Evolutionary conservation across 2,888 invertebrate species (phyloP).

Genomic region (Altica lythri): DNA sequence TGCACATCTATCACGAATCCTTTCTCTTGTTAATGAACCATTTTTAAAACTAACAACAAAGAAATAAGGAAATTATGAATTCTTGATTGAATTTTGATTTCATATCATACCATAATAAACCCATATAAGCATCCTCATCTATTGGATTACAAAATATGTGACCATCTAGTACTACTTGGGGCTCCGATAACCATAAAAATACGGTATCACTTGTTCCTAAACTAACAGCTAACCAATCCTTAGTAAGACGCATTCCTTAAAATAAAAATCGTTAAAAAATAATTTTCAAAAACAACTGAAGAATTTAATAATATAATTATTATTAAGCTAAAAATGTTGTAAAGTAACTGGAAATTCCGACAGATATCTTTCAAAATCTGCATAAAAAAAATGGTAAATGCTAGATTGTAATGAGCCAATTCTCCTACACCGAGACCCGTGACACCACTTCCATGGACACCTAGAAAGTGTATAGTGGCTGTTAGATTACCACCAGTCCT

Average conservation of each 20-base stretch:
- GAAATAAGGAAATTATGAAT: neutral
- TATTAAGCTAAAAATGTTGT: too few species aligned
- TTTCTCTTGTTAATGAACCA: slow-evolving; percentile 89
- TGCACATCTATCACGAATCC: slow-evolving; percentile 74
- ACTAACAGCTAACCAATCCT: slow-evolving; percentile 85
- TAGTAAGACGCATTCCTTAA: slow-evolving; percentile 75
- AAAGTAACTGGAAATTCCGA: too few species aligned
- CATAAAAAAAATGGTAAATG: too few species aligned
- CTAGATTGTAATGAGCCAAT: neutral
- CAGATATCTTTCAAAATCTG: too few species aligned
- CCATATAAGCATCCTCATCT: slow-evolving; percentile 79
- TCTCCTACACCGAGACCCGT: too few species aligned
- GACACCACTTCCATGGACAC: too few species aligned
- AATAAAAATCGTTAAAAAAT: too few species aligned
- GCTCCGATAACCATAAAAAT: slow-evolving; percentile 74
- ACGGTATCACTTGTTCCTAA: slow-evolving; percentile 94
- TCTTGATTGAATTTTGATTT: neutral
- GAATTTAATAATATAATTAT: too few species aligned
- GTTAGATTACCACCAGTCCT: too few species aligned
- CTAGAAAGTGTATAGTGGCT: too few species aligned
- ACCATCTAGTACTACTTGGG: slow-evolving; percentile 74
- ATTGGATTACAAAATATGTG: slow-evolving; percentile 90
- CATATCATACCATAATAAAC: slow-evolving; percentile 74
- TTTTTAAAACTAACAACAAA: slow-evolving; percentile 74
- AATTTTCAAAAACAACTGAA: too few species aligned